Percentiles rank a stretch among this genome's conserved stretches.
Evolutionary conservation across 2,113 vertebrate genomes (phyloP).

Genomic region (Epinephelus fuscoguttatus): DNA sequence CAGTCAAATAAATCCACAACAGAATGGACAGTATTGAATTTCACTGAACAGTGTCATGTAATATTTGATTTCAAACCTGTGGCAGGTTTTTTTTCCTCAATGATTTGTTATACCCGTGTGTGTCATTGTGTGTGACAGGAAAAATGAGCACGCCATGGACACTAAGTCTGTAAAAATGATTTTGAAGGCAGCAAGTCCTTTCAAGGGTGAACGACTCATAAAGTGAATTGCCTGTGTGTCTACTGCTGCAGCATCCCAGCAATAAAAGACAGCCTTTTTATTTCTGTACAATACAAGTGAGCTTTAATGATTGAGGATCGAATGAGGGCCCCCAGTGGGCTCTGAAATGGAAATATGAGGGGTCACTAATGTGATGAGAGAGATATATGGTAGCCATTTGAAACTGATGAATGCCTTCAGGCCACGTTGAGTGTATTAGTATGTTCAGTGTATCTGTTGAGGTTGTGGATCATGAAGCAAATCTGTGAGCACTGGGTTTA

Average conservation of each 20-base stretch:
- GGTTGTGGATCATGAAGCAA: conserved; percentile 2
- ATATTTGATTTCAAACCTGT: background rate
- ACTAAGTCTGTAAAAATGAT: conserved; percentile 29
- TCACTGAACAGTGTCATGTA: background rate
- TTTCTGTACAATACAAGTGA: conserved; percentile 31
- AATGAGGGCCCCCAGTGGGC: conserved; percentile 5
- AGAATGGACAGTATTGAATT: background rate
- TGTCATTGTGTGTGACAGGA: conserved; percentile 13
- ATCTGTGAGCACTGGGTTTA: background rate
- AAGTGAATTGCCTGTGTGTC: conserved; percentile 34
- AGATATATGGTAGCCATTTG: conserved; percentile 37
- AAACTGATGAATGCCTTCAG: conserved; percentile 44
- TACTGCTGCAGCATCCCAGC: conserved; percentile 7
- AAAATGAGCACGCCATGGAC: conserved; percentile 14
- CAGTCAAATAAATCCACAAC: background rate
- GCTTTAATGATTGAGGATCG: conserved; percentile 36
- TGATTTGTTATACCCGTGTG: conserved; percentile 20
- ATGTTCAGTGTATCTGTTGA: conserved; percentile 13
- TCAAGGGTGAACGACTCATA: conserved; percentile 37
- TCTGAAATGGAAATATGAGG: conserved; percentile 41
- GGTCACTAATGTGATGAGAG: conserved; percentile 27
- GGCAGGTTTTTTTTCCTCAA: background rate
- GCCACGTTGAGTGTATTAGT: conserved; percentile 8
- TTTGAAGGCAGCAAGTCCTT: conserved; percentile 34
- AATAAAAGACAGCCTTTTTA: conserved; percentile 36